phyloP scores from a whole-genome alignment of 2,888 invertebrate genomes.

The Scaptomyza reducta region DNA sequence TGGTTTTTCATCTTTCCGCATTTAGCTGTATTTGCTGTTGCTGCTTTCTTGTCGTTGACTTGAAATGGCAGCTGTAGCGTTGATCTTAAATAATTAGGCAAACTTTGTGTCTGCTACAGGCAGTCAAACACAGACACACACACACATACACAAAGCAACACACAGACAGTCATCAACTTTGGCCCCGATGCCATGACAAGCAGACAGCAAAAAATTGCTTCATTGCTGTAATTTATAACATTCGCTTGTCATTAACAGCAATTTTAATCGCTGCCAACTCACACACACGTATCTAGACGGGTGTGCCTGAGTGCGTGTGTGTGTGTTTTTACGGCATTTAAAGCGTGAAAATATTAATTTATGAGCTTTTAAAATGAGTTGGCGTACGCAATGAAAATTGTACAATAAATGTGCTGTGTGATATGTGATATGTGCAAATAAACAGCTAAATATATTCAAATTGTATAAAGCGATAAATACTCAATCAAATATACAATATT shows the following conservation, averaged over 20 bases:
- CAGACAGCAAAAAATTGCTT: slow-evolving; percentile 68
- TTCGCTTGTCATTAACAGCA: slow-evolving; percentile 81
- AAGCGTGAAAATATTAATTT: slow-evolving; percentile 78
- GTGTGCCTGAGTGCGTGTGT: slow-evolving; percentile 24
- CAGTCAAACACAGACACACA: slow-evolving; percentile 47
- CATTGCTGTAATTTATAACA: slow-evolving; percentile 80
- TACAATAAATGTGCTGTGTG: slow-evolving; percentile 41
- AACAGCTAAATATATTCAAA: slow-evolving; percentile 49
- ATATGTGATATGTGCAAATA: slow-evolving; percentile 45
- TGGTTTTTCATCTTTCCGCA: slow-evolving; percentile 54
- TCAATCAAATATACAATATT: slow-evolving; percentile 49
- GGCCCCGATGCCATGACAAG: slow-evolving; percentile 36
- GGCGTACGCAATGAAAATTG: slow-evolving; percentile 56
- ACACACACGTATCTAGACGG: slow-evolving; percentile 18
- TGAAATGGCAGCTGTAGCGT: slow-evolving; percentile 65
- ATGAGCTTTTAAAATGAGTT: slow-evolving; percentile 69
- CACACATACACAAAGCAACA: slow-evolving; percentile 10
- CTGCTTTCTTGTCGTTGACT: slow-evolving; percentile 50
- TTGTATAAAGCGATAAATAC: slow-evolving; percentile 29
- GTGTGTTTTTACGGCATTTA: slow-evolving; percentile 58
- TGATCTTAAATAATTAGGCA: slow-evolving; percentile 80
- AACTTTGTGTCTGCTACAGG: slow-evolving; percentile 66
- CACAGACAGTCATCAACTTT: slow-evolving; percentile 47
- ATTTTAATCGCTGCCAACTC: slow-evolving; percentile 71
- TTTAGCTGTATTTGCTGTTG: slow-evolving; percentile 13